These are phyloP conservation scores for Mylabris phalerata DNA, from an alignment of 1,140 invertebrate species.

Conservation along the genomic window DNA sequence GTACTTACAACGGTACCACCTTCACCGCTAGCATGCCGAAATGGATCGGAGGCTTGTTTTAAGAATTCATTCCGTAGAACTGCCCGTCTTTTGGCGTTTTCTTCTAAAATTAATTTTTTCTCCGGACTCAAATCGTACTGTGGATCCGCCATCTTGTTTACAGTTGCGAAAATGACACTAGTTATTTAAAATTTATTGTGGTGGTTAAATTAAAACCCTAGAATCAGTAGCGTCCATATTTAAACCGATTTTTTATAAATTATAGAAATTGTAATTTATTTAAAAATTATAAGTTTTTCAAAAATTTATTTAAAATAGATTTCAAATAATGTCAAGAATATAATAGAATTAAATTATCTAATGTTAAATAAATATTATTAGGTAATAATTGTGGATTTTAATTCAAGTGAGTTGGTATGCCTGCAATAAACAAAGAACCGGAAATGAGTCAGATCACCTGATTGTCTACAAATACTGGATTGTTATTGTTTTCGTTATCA, in stretches of 20 bases:
- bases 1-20: slow-evolving; percentile 54
- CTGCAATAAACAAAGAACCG: neutral
- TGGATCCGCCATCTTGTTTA: slow-evolving; percentile 21
- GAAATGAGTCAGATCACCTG: too few species aligned
- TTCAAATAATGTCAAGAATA: neutral
- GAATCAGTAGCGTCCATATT: too few species aligned
- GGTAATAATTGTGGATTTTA: neutral
- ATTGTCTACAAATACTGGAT: too few species aligned
- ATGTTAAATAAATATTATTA: too few species aligned
- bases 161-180: neutral
- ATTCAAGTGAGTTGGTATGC: neutral
- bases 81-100: slow-evolving; percentile 49
- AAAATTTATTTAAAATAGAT: neutral
- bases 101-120: slow-evolving; percentile 45
- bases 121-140: slow-evolving; percentile 21
- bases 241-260: too few species aligned
- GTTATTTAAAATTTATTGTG: neutral
- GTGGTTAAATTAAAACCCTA: too few species aligned
- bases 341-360: too few species aligned
- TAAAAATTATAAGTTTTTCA: neutral
- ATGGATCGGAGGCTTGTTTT: slow-evolving; percentile 62
- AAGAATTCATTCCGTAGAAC: slow-evolving; percentile 54
- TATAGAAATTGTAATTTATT: neutral
- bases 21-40: slow-evolving; percentile 46
- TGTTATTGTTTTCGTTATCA: too few species aligned